Base-by-base conservation (phyloP, 2,888 invertebrate species). In the Bimastos eiseni region DNA sequence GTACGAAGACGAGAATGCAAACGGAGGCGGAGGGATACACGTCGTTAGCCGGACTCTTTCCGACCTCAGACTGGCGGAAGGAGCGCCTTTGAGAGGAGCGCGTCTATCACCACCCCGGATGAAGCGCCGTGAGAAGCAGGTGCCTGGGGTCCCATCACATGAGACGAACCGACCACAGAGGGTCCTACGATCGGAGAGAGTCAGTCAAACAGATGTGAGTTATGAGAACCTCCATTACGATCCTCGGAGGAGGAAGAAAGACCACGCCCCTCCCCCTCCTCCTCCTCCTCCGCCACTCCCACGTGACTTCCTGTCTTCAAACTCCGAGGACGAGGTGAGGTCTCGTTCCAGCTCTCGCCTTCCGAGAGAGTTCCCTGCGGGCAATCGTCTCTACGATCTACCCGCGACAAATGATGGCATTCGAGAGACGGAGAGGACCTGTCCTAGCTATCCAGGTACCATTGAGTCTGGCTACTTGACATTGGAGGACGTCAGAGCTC, bases 391-490 rank as follows among this genome's bases (percentile, higher is more conserved):
- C 70, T 70, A 70, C 70, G 30, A 70, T n/a, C 70, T 5, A 13
- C 44, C 49, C 21, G 49, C 13, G 84, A 84, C 86, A 36, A 86
- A 86, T 30, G 36, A 36, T 0, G 17, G 19, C 21, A 30, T 36
- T 4, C 21, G 1, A 21, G 34, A 24, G 36, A 8, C 36, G 2
- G 86, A 15, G 11, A 86, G 24, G 6, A 34, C 5, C 24, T 8
- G 36, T 30, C n/a, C 15, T 15, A 36, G n/a, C 84, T 84, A 86
- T 37, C 37, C 34, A 33, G 86, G 37, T 19, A 86, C 86, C 86
- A 33, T 36, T 36, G 86, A 86, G 86, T 86, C 86, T 21, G 86
- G 86, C 24, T 86, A 86, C 34, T 30, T 86, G 86, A 86, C 86
- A 13, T 17, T 86, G 36, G 86, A 86, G 30, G 86, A 86, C 37